Percentiles rank a stretch among this genome's conserved stretches.
phyloP scores from a whole-genome alignment of 1,140 invertebrate genomes.

The Drosophila athabasca region DNA sequence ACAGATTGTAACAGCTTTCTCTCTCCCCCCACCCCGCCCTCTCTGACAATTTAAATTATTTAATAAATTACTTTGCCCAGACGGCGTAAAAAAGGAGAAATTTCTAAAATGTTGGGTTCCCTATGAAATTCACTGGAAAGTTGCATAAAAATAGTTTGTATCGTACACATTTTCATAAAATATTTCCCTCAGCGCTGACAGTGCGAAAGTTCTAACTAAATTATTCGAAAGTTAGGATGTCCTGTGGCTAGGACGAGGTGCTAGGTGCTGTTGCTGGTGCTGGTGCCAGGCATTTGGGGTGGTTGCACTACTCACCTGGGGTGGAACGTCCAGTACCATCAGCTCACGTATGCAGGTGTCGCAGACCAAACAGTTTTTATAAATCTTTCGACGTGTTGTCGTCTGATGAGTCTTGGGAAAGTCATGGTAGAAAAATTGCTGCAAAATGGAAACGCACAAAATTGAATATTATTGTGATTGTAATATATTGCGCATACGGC shows the following conservation, averaged over 20 bases:
- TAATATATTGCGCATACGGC: slow-evolving; percentile 30
- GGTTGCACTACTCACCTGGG: slow-evolving; percentile 73
- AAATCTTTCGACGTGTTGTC: slow-evolving; percentile 79
- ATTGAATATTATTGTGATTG: slow-evolving; percentile 40
- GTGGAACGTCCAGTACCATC: slow-evolving; percentile 84
- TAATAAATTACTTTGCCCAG: slow-evolving; percentile 52
- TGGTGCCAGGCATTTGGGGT: neutral
- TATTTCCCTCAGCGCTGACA: slow-evolving; percentile 12
- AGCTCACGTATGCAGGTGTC: slow-evolving; percentile 83
- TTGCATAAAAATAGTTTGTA: slow-evolving; percentile 51
- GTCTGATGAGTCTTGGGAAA: slow-evolving; percentile 81
- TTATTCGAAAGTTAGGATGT: slow-evolving; percentile 44
- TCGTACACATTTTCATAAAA: slow-evolving; percentile 36
- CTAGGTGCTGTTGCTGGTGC: neutral
- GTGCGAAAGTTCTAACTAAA: slow-evolving; percentile 49
- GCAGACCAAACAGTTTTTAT: slow-evolving; percentile 83
- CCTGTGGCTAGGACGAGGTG: slow-evolving; percentile 9
- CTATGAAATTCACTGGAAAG: slow-evolving; percentile 57
- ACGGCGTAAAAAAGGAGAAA: slow-evolving; percentile 14
- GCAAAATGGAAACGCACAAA: slow-evolving; percentile 35
- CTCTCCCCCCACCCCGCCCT: slow-evolving; percentile 5
- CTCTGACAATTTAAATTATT: slow-evolving; percentile 60
- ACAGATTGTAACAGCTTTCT: slow-evolving; percentile 33
- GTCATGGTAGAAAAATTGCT: slow-evolving; percentile 84
- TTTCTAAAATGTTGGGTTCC: slow-evolving; percentile 32